Base-by-base conservation (phyloP, 2,888 invertebrate genomes). In the Chromoteleia sp. region DNA sequence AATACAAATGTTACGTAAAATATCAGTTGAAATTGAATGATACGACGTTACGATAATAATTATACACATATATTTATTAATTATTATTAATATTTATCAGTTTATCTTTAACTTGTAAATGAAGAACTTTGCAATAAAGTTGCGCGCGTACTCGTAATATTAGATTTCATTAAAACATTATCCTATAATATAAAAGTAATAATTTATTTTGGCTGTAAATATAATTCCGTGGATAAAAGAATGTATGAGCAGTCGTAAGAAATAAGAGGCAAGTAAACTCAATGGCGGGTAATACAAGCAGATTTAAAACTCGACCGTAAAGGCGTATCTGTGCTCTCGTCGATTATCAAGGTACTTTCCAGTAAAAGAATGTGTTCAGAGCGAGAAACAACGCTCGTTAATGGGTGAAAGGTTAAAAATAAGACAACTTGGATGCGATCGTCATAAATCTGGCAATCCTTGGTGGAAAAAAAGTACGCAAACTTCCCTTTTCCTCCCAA, bases 391-490 rank as follows among this genome's bases (percentile, higher is more conserved):
- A 89, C 89, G 88, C 89, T 90, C 89, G 89, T 90, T 91, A 91
- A 91, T 91, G 90, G 90, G 89, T 89, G 89, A 90, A 89, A 90
- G 88, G 91, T 90, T 91, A 91, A 90, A 90, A 91, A 90, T 90
- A 90, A 83, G 80, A 80, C 73, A 74, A 74, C 65, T 54, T 70
- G 84, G 82, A 82, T 86, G 85, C 86, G 85, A 86, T 86, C 88
- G 88, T 90, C 91, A 91, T 91, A 91, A 91, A 91, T 91, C 91
- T 88, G 86, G 83, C 87, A 86, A 89, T 89, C 85, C 87, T 86
- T 82, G 82, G 84, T 87, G 85, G 85, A 87, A 86, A 76, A 74
- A 76, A 67, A 59, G 88, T 86, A 78, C 84, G 74, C 77, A 59
- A 33, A 65, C 50, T 52, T 75, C 68, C 59, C 59, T 70, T 75